Base-by-base conservation (phyloP, 2,113 vertebrate species). In the Chloebia gouldiae region DNA sequence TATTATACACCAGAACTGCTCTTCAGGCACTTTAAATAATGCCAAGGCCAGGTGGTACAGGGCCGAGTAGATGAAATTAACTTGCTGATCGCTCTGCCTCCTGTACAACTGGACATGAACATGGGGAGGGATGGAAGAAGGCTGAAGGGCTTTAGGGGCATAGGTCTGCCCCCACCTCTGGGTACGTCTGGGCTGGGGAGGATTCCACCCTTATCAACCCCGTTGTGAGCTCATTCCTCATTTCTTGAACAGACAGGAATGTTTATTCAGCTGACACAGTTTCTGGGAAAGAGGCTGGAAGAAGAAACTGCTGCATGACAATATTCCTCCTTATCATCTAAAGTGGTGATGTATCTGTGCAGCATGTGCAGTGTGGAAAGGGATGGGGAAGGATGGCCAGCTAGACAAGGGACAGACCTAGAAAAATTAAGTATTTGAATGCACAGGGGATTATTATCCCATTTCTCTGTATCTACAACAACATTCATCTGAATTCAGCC, bases 251-350 rank as follows among this genome's bases (percentile, higher is more conserved):
- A 68, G 79, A 87, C 49, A 80, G 60, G 88, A 95, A 96, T 95
- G 92, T 95, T 94, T 96, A 86, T 81, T 88, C 94, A 95, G 92
- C 90, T 96, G 96, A 96, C 60, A 86, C 5, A 4, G 51, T 91
- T 91, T 83, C 79, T 93, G 90, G 90, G 85, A 92, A 96, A 88
- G 71, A 87, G 44, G 21, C 50, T 88, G 47, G 50, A 94, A 91
- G 79, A 60, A 90, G 68, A 92, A 88, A 81, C 39, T 5, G 6
- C 71, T 88, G 63, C 0, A 0, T 81, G 90, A 92, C 78, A 56
- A 30, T 78, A 47, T 83, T 95, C 31, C 35, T 86, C 47, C 84
- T 94, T 95, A 94, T 93, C 60, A 0, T 54, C 54, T 31, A 0
- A 31, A 50, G 81, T 47, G 56, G 68, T 66, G 79, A 83, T 86